Conservation (phyloP, 2,797 vertebrate species). For the Microctenopoma stevenorrisi region DNA sequence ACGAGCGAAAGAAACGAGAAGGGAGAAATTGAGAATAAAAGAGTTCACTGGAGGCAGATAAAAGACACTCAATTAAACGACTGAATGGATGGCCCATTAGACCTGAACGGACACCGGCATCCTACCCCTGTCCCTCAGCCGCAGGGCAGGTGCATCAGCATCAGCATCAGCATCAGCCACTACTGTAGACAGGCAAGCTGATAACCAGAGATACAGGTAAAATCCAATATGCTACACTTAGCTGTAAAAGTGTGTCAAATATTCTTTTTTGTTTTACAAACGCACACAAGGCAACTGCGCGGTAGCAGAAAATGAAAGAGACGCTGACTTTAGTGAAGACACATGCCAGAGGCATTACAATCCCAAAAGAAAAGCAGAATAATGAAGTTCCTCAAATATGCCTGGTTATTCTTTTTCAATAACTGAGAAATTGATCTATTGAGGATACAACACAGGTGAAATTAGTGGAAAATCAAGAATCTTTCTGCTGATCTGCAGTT, state of each 20-base stretch:
- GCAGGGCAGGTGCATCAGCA: slow-evolving; percentile 70
- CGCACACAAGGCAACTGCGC: slow-evolving; percentile 30
- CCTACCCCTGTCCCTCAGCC: slow-evolving; percentile 28
- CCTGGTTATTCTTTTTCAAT: slow-evolving; percentile 21
- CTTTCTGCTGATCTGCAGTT: slow-evolving; percentile 36
- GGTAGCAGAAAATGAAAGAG: slow-evolving; percentile 31
- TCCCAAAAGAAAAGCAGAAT: slow-evolving; percentile 20
- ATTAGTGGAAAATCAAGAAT: slow-evolving; percentile 37
- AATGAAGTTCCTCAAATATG: slow-evolving; percentile 51
- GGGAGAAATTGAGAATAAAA: slow-evolving; percentile 67
- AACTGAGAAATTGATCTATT: slow-evolving; percentile 43
- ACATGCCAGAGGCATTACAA: slow-evolving; percentile 56
- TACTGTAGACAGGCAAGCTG: slow-evolving; percentile 56
- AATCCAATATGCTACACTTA: slow-evolving; percentile 49
- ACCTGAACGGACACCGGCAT: slow-evolving; percentile 73
- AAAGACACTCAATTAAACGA: slow-evolving; percentile 80
- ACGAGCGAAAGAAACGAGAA: slow-evolving; percentile 52
- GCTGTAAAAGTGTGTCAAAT: slow-evolving; percentile 67
- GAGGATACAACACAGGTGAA: slow-evolving; percentile 41
- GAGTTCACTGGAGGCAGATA: slow-evolving; percentile 77
- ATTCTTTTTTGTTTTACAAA: slow-evolving; percentile 49
- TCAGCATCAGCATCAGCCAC: slow-evolving; percentile 67
- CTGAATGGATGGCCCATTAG: slow-evolving; percentile 78
- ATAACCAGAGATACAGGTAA: slow-evolving; percentile 65
- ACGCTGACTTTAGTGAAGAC: slow-evolving; percentile 40